A percentile compares a stretch with the other conserved stretches of the same genome.
phyloP scores from a whole-genome alignment of 2,797 vertebrate species.

The Sebastes aleutianus region DNA sequence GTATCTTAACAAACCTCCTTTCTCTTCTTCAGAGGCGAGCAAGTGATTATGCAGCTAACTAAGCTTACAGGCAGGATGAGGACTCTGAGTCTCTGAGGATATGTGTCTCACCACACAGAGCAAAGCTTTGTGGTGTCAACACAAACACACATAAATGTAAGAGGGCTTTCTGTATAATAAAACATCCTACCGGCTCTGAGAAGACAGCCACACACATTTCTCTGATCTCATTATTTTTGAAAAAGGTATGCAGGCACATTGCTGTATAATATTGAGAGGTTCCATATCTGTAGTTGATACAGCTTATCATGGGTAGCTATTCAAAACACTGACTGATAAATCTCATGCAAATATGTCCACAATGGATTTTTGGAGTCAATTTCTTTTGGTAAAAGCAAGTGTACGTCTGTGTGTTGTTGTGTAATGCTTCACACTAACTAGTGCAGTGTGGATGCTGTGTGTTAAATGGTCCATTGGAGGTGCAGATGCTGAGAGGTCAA shows the following conservation, averaged over 20 bases:
- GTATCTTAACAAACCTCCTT: constrained; percentile 50
- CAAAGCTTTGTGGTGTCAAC: constrained; percentile 35
- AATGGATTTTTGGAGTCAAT: neutral
- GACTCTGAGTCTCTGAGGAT: constrained; percentile 49
- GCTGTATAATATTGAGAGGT: neutral
- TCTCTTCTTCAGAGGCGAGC: constrained; percentile 51
- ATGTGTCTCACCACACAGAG: constrained; percentile 33
- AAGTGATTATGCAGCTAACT: constrained; percentile 67
- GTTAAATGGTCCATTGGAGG: constrained; percentile 43
- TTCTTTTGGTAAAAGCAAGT: neutral
- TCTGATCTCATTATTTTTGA: constrained; percentile 23
- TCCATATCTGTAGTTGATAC: neutral
- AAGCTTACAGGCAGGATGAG: constrained; percentile 54
- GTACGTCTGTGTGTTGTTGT: neutral
- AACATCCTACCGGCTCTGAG: constrained; percentile 5
- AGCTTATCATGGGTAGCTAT: neutral
- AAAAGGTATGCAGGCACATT: neutral
- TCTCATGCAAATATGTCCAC: neutral
- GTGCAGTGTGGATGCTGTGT: constrained; percentile 23
- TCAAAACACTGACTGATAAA: neutral
- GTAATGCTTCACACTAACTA: constrained; percentile 24
- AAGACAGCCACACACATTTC: neutral
- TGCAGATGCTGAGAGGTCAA: constrained; percentile 57
- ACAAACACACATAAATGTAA: constrained; percentile 37
- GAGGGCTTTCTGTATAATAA: constrained; percentile 23